Percentiles rank a stretch among this genome's conserved stretches.
Conservation (phyloP, 1,140 invertebrate genomes). For the Leptinotarsa undecemlineata region DNA sequence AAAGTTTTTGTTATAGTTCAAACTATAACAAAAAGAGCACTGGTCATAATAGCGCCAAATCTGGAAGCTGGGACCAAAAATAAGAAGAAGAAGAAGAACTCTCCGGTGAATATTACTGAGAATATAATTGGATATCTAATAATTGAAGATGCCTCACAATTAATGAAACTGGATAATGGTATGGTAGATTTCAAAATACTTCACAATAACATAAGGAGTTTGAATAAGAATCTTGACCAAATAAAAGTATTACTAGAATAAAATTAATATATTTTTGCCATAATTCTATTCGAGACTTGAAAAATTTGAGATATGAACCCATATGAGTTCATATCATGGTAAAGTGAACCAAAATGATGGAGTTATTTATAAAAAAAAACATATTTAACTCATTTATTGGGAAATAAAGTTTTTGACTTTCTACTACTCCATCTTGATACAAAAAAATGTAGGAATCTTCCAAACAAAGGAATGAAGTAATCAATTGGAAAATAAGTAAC, state of each 20-base stretch:
- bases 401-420: no score
- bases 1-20: no score
- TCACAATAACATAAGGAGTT: neutral
- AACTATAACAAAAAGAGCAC: no score
- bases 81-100: no score
- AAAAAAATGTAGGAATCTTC: no score
- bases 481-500: no score
- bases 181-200: neutral
- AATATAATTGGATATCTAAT: neutral
- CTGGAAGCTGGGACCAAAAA: no score
- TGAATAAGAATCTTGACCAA: neutral
- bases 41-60: no score
- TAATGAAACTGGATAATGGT: neutral
- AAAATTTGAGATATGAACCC: neutral
- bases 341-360: neutral
- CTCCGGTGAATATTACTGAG: neutral
- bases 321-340: neutral
- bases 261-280: neutral
- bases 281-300: neutral
- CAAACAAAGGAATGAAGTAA: no score
- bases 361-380: neutral
- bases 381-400: fast-evolving
- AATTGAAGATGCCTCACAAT: neutral
- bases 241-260: neutral
- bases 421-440: no score